phyloP scores from a whole-genome alignment of 2,113 vertebrate genomes.

The Psittacus erithacus region DNA sequence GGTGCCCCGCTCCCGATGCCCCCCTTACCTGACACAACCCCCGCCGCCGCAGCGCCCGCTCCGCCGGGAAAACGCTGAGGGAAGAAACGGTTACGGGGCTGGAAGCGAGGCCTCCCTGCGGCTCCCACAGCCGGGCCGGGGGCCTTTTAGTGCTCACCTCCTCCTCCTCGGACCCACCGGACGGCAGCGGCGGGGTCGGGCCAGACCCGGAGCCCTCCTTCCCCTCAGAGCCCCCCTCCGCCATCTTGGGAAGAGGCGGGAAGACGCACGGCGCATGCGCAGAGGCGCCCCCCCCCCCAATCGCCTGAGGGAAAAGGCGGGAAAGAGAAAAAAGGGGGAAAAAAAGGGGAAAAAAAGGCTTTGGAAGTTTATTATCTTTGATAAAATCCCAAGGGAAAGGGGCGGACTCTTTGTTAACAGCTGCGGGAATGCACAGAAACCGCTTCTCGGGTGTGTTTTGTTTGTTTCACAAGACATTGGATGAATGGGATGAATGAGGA shows the following conservation, averaged over 20 bases:
- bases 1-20: background rate
- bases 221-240: too few species aligned
- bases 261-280: background rate
- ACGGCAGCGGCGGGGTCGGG: background rate
- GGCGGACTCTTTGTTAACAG: background rate
- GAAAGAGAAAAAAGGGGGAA: too few species aligned
- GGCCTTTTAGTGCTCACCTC: background rate
- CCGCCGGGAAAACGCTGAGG: background rate
- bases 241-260: background rate
- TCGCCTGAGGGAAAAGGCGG: background rate
- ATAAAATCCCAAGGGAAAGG: constrained; percentile 54
- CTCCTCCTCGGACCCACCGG: background rate
- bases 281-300: rapidly evolving
- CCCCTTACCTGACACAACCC: background rate
- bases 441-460: background rate
- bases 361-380: constrained; percentile 64
- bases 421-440: background rate
- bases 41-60: background rate
- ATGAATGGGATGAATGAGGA: background rate
- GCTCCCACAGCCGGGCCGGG: background rate
- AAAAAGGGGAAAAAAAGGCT: constrained; percentile 5
- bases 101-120: background rate
- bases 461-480: background rate
- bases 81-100: background rate
- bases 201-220: too few species aligned